Conservation (phyloP, 2,113 vertebrate genomes). For the Aldabrachelys gigantea region DNA sequence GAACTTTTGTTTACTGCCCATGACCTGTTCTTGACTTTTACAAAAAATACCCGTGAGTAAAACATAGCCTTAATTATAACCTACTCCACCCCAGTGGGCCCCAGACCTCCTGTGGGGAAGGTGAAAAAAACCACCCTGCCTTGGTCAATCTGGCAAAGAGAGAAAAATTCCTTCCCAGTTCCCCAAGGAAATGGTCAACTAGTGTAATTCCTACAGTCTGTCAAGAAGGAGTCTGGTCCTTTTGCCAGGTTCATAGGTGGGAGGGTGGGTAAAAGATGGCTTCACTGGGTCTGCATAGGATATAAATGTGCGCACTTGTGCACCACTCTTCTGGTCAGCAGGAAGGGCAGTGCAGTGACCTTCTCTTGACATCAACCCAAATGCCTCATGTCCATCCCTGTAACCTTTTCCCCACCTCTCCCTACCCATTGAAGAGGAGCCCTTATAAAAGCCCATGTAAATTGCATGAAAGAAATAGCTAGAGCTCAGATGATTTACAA, state of each 20-base stretch:
- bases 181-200: background rate
- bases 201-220: background rate
- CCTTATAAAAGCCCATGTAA: background rate
- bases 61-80: too few relatives aligned
- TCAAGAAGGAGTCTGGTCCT: background rate
- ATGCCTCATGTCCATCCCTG: background rate
- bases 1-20: too few relatives aligned
- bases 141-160: background rate
- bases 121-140: background rate
- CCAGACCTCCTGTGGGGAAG: background rate
- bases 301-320: background rate
- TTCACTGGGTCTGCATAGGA: too few relatives aligned
- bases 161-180: background rate
- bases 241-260: background rate
- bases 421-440: background rate
- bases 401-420: background rate
- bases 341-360: background rate
- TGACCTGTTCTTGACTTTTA: too few relatives aligned
- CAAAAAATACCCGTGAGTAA: too few relatives aligned
- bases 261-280: background rate
- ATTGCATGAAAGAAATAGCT: background rate
- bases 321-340: background rate
- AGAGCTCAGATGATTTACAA: background rate
- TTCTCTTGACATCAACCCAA: background rate
- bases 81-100: background rate